Percentiles rank a stretch among this genome's conserved stretches.
phyloP scores from a whole-genome alignment of 2,113 vertebrate species.

The Perca schrenkii region DNA sequence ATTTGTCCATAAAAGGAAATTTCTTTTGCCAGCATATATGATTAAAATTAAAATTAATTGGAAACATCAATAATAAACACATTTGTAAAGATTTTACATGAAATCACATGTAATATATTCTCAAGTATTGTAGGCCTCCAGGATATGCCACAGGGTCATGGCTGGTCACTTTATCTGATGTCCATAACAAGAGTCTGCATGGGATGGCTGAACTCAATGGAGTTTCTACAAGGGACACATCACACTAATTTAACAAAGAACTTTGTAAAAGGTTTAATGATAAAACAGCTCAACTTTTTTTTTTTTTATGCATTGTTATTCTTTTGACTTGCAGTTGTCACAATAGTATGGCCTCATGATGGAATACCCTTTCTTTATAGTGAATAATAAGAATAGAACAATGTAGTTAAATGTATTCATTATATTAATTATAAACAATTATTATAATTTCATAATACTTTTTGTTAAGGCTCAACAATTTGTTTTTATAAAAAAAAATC shows the following conservation, averaged over 20 bases:
- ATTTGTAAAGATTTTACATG: not conserved
- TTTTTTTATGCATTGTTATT: not conserved
- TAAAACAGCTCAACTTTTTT: not conserved
- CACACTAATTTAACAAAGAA: not conserved
- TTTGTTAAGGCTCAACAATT: no score
- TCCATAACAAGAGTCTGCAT: constrained; percentile 96
- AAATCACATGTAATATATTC: constrained; percentile 7
- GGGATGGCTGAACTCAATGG: constrained; percentile 87
- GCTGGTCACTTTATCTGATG: constrained; percentile 85
- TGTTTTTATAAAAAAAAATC: not conserved
- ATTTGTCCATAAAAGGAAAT: not conserved
- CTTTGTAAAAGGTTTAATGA: not conserved
- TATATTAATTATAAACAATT: not conserved
- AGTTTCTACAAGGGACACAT: constrained; percentile 29
- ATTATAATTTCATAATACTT: not conserved
- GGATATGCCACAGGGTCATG: constrained; percentile 91
- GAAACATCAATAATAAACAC: constrained; percentile 1
- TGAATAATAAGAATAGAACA: no score
- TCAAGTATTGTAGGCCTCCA: constrained; percentile 55
- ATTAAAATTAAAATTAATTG: not conserved
- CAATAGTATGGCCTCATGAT: not conserved
- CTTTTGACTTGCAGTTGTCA: not conserved
- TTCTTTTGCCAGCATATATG: not conserved
- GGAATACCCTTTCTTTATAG: not conserved
- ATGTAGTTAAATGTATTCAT: no score